Base-by-base conservation (phyloP, 2,113 vertebrate species). In the Dunckerocampus dactyliophorus region DNA sequence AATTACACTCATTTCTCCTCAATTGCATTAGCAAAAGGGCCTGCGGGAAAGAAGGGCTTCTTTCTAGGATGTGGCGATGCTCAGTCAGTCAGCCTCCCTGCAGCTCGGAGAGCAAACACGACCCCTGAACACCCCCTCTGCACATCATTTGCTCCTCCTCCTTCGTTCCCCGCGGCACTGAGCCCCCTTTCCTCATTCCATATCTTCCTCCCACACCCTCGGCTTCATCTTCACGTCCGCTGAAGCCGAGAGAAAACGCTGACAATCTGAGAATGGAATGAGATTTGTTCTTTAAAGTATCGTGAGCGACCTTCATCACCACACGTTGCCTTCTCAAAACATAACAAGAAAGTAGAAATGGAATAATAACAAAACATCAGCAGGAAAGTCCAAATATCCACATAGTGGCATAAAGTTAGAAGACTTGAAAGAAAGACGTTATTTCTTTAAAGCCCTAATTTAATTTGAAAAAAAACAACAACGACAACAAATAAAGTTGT, bases 1-100 rank as follows among this genome's bases (percentile, higher is more conserved):
- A 88, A 89, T 90, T 90, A 87, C 84, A 82, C 84, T 85, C 83
- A 91, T 90, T 88, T 87, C 79, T 76, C 39, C 75, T 80, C 82
- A 84, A 91, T 91, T 87, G 85, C 84, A 87, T 91, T 89, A 89
- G 85, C 20, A 45, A 16, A 49, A 65, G 69, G 75, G 77, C 69
- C 80, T 73, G 67, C 75, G 67, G 80, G 66, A 87, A 89, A 83
- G 85, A 87, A 85, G 85, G 78, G 70, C 31, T 64, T 85, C 85
- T 89, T 88, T 88, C 84, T 81, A 59, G 71, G 79, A 72, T 50
- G 62, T 59, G 79, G 70, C 42, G 61, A 59, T 48, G 62, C 54
- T 73, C 77, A 78, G 74, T 64, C n/a, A 28, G 24, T 28, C 58
- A 67, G 76, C 64, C 72, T 81, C 67, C 17, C 60, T 59, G 72